Conservation (phyloP, 1,140 invertebrate species). For the Telenomus remus region DNA sequence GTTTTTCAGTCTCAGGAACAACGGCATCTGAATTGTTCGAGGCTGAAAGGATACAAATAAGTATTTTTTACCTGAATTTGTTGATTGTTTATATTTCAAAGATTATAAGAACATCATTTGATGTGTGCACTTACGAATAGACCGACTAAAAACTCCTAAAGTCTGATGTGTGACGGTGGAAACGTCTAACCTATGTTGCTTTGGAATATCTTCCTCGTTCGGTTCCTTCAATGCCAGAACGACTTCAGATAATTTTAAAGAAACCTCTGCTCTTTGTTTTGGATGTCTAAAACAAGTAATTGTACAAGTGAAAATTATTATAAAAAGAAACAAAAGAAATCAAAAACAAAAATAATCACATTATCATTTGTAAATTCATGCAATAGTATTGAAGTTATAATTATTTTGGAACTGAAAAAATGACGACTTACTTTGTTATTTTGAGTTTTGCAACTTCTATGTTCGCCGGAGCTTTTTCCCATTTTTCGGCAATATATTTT, state of each 20-base stretch:
- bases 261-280: constrained; percentile 83
- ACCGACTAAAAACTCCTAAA: constrained; percentile 91
- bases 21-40: constrained; percentile 78
- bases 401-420: constrained; percentile 5
- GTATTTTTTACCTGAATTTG: no score
- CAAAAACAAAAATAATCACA: no score
- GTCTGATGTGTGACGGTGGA: constrained; percentile 91
- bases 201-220: constrained; percentile 85
- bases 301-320: no score
- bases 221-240: constrained; percentile 83
- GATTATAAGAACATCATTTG: no score
- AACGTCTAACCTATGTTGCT: constrained; percentile 92
- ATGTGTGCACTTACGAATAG: constrained; percentile 77
- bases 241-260: constrained; percentile 81
- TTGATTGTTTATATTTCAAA: no score
- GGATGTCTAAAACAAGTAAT: constrained; percentile 72
- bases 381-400: no score
- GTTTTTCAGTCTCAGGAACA: constrained; percentile 86
- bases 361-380: no score
- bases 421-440: constrained; percentile 80
- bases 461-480: constrained; percentile 88
- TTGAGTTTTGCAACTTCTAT: constrained; percentile 87
- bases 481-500: constrained; percentile 94
- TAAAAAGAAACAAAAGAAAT: not conserved
- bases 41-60: constrained; percentile 70